Percentiles rank a stretch among this genome's conserved stretches.
Evolutionary conservation across 2,113 vertebrate genomes (phyloP).

Genomic region (Odobenus rosmarus): DNA sequence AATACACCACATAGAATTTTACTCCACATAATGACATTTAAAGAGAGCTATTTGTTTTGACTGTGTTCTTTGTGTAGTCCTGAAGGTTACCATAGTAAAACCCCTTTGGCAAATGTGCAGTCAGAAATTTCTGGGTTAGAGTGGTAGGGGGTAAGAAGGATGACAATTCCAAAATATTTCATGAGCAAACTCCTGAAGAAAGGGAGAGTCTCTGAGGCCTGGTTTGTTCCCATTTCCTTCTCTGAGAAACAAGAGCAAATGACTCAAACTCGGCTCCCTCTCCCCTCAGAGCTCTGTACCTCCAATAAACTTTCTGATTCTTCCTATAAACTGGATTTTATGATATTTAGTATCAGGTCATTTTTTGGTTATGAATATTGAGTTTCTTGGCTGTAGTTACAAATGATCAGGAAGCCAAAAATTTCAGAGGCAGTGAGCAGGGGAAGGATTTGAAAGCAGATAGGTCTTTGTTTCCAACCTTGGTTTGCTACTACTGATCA

Average conservation of each 20-base stretch:
- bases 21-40: conserved; percentile 82
- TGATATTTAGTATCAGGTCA: background rate
- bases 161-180: conserved; percentile 75
- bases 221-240: conserved; percentile 57
- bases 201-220: conserved; percentile 29
- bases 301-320: background rate
- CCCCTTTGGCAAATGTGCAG: conserved; percentile 75
- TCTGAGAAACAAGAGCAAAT: conserved; percentile 34
- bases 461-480: background rate
- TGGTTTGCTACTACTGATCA: background rate
- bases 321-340: background rate
- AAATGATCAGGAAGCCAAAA: background rate
- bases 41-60: conserved; percentile 83
- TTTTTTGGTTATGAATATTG: background rate
- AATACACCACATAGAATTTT: conserved; percentile 84
- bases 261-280: background rate
- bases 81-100: conserved; percentile 82
- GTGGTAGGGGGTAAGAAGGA: conserved; percentile 57
- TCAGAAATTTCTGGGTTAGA: conserved; percentile 76
- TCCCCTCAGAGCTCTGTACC: background rate
- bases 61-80: conserved; percentile 80
- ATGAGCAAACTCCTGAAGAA: conserved; percentile 60
- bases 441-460: background rate
- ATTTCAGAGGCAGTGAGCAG: background rate
- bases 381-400: background rate